These are phyloP conservation scores for Chelonus insularis DNA, from an alignment of 1,140 invertebrate species.

Conservation along the genomic window DNA sequence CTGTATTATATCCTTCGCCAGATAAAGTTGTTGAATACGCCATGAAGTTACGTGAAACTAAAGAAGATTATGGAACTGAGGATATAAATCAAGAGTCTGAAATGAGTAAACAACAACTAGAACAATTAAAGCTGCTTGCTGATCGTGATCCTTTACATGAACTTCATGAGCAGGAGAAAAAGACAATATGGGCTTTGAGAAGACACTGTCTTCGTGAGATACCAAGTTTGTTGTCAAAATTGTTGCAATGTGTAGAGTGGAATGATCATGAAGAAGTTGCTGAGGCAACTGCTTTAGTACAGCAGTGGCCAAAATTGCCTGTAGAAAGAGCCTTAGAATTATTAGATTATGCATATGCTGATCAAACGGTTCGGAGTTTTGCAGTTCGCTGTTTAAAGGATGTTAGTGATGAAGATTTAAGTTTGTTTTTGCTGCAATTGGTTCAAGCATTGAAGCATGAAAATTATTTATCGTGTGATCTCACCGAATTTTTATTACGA, in stretches of 20 bases:
- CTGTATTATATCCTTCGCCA: slow-evolving; percentile 72
- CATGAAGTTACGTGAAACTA: slow-evolving; percentile 47
- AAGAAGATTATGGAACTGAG: slow-evolving; percentile 43
- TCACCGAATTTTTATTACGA: slow-evolving; percentile 86
- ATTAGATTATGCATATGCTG: slow-evolving; percentile 94
- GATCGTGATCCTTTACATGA: slow-evolving; percentile 81
- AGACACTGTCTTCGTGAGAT: slow-evolving; percentile 67
- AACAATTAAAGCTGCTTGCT: slow-evolving; percentile 61
- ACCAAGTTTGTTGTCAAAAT: slow-evolving; percentile 78
- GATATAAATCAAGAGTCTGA: slow-evolving; percentile 44
- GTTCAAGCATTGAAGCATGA: slow-evolving; percentile 97
- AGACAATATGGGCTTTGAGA: slow-evolving; percentile 83
- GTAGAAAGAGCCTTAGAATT: slow-evolving; percentile 89
- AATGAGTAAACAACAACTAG: slow-evolving; percentile 47
- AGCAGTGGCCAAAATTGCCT: slow-evolving; percentile 77
- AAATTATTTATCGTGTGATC: slow-evolving; percentile 87
- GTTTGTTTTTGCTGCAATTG: slow-evolving; percentile 84
- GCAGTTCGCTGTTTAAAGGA: slow-evolving; percentile 86
- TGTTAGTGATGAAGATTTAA: slow-evolving; percentile 78
- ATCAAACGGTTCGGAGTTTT: slow-evolving; percentile 84
- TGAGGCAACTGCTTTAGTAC: slow-evolving; percentile 76
- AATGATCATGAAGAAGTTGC: slow-evolving; percentile 74
- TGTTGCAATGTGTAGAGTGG: slow-evolving; percentile 89
- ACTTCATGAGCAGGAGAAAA: slow-evolving; percentile 88
- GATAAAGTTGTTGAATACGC: slow-evolving; percentile 72